phyloP scores from a whole-genome alignment of 1,140 invertebrate genomes.

The Listronotus bonariensis region DNA sequence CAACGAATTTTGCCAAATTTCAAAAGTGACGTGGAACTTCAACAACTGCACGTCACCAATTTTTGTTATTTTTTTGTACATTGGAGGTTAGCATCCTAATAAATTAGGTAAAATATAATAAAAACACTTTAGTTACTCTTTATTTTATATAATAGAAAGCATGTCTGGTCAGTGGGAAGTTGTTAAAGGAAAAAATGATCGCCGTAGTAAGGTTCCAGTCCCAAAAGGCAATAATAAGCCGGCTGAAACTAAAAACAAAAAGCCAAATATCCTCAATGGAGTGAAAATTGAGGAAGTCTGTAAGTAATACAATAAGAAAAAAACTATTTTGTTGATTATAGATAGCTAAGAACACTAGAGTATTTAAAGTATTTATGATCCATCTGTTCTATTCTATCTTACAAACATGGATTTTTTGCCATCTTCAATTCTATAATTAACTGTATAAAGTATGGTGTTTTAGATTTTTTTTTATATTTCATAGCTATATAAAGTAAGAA shows the following conservation, averaged over 20 bases:
- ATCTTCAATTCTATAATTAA: no score
- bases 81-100: slow-evolving; percentile 3
- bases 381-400: no score
- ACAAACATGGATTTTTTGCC: no score
- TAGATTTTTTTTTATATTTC: no score
- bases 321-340: no score
- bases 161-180: slow-evolving; percentile 80
- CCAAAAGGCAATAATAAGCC: slow-evolving; percentile 56
- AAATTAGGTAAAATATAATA: not conserved
- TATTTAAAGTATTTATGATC: no score
- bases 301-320: slow-evolving; percentile 56
- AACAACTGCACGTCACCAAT: not conserved
- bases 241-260: slow-evolving; percentile 64
- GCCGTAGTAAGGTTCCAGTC: slow-evolving; percentile 56
- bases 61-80: slow-evolving; percentile 1
- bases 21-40: slow-evolving; percentile 6
- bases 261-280: slow-evolving; percentile 61
- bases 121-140: not conserved
- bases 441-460: no score
- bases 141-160: slow-evolving; percentile 11
- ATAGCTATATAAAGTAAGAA: no score
- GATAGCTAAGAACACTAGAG: no score
- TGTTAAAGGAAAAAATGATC: slow-evolving; percentile 74
- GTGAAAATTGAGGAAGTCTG: slow-evolving; percentile 68
- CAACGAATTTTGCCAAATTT: slow-evolving; percentile 1